Percentiles rank a stretch among this genome's conserved stretches.
phyloP scores from a whole-genome alignment of 2,113 vertebrate genomes.

The Osmerus mordax region DNA sequence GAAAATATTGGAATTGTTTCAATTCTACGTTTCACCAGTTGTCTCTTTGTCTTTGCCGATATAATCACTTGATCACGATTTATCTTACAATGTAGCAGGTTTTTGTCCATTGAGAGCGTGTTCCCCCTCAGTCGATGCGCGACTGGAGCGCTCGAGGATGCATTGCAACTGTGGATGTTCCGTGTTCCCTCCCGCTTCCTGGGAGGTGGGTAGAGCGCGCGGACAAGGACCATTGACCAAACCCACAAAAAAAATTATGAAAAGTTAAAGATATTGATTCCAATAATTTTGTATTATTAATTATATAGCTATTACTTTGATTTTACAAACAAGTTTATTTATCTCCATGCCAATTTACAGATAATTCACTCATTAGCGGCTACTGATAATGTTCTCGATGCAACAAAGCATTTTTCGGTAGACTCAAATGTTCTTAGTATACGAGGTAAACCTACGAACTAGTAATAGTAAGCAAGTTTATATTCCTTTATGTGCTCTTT shows the following conservation, averaged over 20 bases:
- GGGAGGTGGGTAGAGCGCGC: slow-evolving; percentile 65
- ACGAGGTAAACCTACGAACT: too few relatives aligned
- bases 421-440: too few relatives aligned
- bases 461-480: too few relatives aligned
- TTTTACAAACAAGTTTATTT: too few relatives aligned
- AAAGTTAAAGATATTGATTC: too few relatives aligned
- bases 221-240: slow-evolving; percentile 48
- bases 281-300: too few relatives aligned
- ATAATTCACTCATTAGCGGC: too few relatives aligned
- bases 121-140: slow-evolving; percentile 48
- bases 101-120: slow-evolving; percentile 33
- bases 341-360: too few relatives aligned
- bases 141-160: slow-evolving; percentile 39
- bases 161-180: slow-evolving; percentile 47
- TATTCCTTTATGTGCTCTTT: too few relatives aligned
- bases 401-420: too few relatives aligned
- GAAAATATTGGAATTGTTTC: slow-evolving; percentile 15
- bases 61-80: slow-evolving; percentile 4
- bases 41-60: slow-evolving; percentile 4
- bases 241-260: background rate
- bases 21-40: slow-evolving; percentile 16
- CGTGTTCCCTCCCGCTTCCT: slow-evolving; percentile 73
- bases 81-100: slow-evolving; percentile 24
- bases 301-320: too few relatives aligned
- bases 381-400: too few relatives aligned